Evolutionary conservation across 2,888 invertebrate genomes (phyloP), one percentile per base, ranked within the genome.

Genomic region (Epiblema foenella): DNA sequence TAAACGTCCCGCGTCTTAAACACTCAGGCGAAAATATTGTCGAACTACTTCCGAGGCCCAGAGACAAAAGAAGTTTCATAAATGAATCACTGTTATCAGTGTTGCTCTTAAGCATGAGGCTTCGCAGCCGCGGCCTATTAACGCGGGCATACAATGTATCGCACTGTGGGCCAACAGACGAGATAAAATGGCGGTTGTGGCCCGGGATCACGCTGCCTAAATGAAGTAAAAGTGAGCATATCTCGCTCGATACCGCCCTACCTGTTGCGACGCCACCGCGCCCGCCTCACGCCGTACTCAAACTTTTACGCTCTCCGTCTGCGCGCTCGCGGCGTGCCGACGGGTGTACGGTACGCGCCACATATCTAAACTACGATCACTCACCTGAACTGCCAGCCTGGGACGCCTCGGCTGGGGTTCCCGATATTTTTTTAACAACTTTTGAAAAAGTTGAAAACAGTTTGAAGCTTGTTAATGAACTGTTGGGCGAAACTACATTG

Each of bases 221-320:
- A 79, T 79, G 81, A 83, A 87, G 86, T 86, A 85, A 86, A 85
- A 85, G 82, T 83, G 81, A 84, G 67, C 72, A 60, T 70, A 70
- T 68, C 58, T 69, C 88, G 89, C 86, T 89, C 89, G 85, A 89
- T 90, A 90, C 79, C 80, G 79, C 75, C 81, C 83, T 86, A 89
- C 89, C 89, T 89, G 89, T 90, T 90, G 90, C 89, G 86, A 81
- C 84, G 84, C 82, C 86, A 85, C 84, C 86, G 85, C 85, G 83
- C 83, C 81, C 78, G 81, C 79, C 80, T 80, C 75, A 77, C 76
- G 76, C 77, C 73, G 74, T 75, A 75, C 81, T 79, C 78, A 89
- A 90, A 89, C 84, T 90, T 89, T 89, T 86, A 84, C 85, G 84
- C 87, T 87, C 80, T 80, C 76, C 79, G 75, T 79, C 78, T 71